Evolutionary conservation across 2,888 invertebrate genomes (phyloP).

Genomic region (Zele albiditarsus): DNA sequence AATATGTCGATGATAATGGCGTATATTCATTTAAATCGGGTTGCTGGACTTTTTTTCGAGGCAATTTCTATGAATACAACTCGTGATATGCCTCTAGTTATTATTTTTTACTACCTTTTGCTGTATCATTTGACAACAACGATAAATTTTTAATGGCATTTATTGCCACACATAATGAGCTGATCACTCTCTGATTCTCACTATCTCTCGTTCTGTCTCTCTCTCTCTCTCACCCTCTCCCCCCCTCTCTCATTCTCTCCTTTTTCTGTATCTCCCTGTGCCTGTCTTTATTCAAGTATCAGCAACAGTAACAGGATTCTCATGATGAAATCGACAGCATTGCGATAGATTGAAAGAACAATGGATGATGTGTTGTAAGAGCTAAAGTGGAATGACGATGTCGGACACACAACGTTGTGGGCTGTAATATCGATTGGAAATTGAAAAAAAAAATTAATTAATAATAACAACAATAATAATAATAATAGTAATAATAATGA

Average conservation of each 20-base stretch:
- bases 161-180: slow-evolving; percentile 4
- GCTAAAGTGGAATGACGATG: background rate
- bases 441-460: background rate
- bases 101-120: slow-evolving; percentile 9
- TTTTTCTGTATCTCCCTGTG: background rate
- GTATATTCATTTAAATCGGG: slow-evolving; percentile 57
- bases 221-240: background rate
- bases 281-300: background rate
- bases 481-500: background rate
- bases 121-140: slow-evolving; percentile 20
- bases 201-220: background rate
- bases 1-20: slow-evolving; percentile 38
- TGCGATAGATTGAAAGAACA: slow-evolving; percentile 11
- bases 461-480: background rate
- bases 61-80: slow-evolving; percentile 60
- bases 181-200: slow-evolving; percentile 10
- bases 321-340: slow-evolving; percentile 10
- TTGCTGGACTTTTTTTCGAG: slow-evolving; percentile 65
- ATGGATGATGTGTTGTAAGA: slow-evolving; percentile 7
- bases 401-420: background rate
- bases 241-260: background rate
- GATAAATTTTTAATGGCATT: slow-evolving; percentile 12
- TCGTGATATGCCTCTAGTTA: slow-evolving; percentile 48
- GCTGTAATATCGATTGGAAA: background rate
- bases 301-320: background rate